Evolutionary conservation across 2,888 invertebrate species (phyloP), one percentile per base, ranked within the genome.

Genomic region (Apamea crenata): DNA sequence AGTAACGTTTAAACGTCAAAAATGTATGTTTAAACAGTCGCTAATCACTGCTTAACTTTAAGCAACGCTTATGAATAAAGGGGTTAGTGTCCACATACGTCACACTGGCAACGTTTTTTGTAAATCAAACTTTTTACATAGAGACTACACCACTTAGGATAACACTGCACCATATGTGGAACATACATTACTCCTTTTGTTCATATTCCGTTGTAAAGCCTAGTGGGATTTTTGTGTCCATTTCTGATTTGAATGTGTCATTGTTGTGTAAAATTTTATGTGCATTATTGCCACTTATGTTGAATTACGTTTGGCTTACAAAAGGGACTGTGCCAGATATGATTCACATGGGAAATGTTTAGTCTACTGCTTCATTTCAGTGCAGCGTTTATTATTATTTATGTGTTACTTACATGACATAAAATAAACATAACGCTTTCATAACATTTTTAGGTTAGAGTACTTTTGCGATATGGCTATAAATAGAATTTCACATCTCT

Each of bases 241-340:
- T 66, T 83, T 67, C 74, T 81, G 77, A 72, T 72, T 81, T 47
- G 36, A 74, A 72, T 65, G 29, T 68, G 61, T 67, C 76, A 77
- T 84, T 83, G 84, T 83, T 83, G 40, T 80, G 69, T 73, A 66
- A 79, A 75, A 80, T 70, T 66, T 7, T 71, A 32, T n/a, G n/a
- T 77, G 21, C 66, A 71, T 76, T 76, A 82, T 71, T 81, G 63
- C 63, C 69, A 40, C 69, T 59, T 76, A 67, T 29, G 59, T 66
- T 66, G 66, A 71, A 29, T 67, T 81, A 75, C 81, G 36, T 44
- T 47, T 56, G 29, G 32, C 3, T 59, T 63, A 56, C 36, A 77
- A 77, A 71, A 76, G 12, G 47, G 18, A 44, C 18, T 53, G 36
- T 61, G 36, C 16, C 29, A 81, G 25, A 66, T 71, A 67, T 61